Evolutionary conservation across 2,797 vertebrate species (phyloP), one percentile per base, ranked within the genome.

Genomic region (Rhodeus uyekii): DNA sequence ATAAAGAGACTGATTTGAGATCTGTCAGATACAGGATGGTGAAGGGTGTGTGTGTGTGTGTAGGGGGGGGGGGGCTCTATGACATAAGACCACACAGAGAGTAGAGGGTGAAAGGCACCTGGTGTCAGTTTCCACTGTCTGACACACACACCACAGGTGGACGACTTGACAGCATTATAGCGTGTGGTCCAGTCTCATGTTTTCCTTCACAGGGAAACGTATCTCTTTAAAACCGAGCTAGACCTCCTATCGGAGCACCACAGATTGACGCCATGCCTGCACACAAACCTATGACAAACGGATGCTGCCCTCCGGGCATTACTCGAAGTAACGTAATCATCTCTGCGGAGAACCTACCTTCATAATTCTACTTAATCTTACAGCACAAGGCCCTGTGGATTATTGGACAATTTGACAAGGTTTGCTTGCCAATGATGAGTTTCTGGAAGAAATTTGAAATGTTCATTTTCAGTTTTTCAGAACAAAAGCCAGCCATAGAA

Each of bases 11-110:
- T 65, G 83, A 65, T 77, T 42, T 27, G 55, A 55, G 46, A 53
- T 48, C 67, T 55, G 46, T 72, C 34, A 36, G 22, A 85, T 55
- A 44, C 1, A 1, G 46, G n/a, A 87, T 63, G 18, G 58, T 14
- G 46, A 76, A 32, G 22, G n/a, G n/a, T n/a, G n/a, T n/a, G n/a
- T n/a, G n/a, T n/a, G n/a, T n/a, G n/a, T n/a, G n/a, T n/a, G n/a
- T n/a, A n/a, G n/a, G n/a, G 22, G 53, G 50, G 32, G 36, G 29
- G 42, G 42, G 34, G 36, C 18, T 69, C 38, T 42, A 9, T 76
- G 80, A 42, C 24, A 29, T 71, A 81, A 39, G 89, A 89, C 88
- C 86, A 88, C 89, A 88, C 85, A 87, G 77, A 34, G 81, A 82
- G 84, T 27, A 13, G 36, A 71, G 44, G 64, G 75, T 67, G 42